phyloP scores from a whole-genome alignment of 2,797 vertebrate species.

The Acipenser ruthenus region DNA sequence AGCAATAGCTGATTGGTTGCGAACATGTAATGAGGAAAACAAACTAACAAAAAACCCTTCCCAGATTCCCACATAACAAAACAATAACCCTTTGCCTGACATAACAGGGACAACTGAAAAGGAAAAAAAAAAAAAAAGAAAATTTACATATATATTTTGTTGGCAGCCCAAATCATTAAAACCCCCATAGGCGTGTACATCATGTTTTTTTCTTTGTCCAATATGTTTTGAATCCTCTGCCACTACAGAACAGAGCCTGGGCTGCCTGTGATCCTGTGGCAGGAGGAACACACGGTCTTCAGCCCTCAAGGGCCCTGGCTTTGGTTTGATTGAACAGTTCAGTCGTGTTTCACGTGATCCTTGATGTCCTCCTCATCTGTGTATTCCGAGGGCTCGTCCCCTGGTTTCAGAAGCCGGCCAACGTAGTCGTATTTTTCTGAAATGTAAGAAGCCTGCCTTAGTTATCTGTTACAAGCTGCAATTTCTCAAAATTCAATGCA shows the following conservation, averaged over 20 bases:
- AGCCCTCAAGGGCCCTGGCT: slow-evolving; percentile 82
- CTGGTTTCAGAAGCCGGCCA: slow-evolving; percentile 91
- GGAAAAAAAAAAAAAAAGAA: too few relatives aligned
- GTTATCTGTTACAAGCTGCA: too few relatives aligned
- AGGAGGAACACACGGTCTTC: slow-evolving; percentile 50
- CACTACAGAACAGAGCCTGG: slow-evolving; percentile 39
- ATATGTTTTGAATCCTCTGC: slow-evolving; percentile 35
- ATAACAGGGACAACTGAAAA: slow-evolving; percentile 36
- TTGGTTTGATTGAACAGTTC: slow-evolving; percentile 77
- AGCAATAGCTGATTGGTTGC: slow-evolving; percentile 42
- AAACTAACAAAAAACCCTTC: not conserved
- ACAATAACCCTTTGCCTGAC: slow-evolving; percentile 29
- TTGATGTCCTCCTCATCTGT: slow-evolving; percentile 98
- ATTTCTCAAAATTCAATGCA: too few relatives aligned
- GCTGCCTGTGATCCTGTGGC: slow-evolving; percentile 45
- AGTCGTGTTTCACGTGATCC: slow-evolving; percentile 96
- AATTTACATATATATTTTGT: not conserved
- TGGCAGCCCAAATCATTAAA: slow-evolving; percentile 59
- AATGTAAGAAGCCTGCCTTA: not conserved
- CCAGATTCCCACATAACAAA: not conserved
- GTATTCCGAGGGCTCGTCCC: slow-evolving; percentile 96
- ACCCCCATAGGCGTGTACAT: slow-evolving; percentile 49
- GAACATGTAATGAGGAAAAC: not conserved
- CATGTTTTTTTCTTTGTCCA: slow-evolving; percentile 20
- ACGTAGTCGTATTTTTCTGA: slow-evolving; percentile 98